Evolutionary conservation across 92 coral and sea anemone genomes (phyloP), one percentile per base, ranked within the genome.

Genomic region (Phenganax stokvisi): DNA sequence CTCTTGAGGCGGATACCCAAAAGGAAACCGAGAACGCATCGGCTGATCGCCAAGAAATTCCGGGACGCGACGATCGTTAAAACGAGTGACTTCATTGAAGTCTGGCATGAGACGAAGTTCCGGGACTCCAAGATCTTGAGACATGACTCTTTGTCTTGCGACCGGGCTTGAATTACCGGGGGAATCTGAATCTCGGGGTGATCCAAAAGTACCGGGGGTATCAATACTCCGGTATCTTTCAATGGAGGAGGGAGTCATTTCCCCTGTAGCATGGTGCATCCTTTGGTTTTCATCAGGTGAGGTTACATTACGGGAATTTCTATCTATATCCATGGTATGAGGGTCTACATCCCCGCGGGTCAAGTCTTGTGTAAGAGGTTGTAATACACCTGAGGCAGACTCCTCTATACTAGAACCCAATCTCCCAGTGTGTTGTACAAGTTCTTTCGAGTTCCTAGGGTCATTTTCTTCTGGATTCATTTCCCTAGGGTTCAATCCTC

Each of bases 41-140:
- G 79, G 6, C 29, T 74, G 51, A 27, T 74, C 79, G 61, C 79
- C 79, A 3, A 74, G 47, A 54, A 8, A 74, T 7, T 52, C 79
- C 55, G 44, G 55, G 10, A 8, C 31, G 0, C 79, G 58, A 12
- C 29, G 9, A 12, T 54, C 63, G 64, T 30, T 66, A 30, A 27
- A 51, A 7, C 72, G 72, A 12, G 72, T 25, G 0, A 66, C 51
- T 27, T 66, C 72, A 10, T 66, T 37, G 72, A 66, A 66, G 1
- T 66, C 72, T 66, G 44, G 72, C 11, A 66, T 9, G 47, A 27
- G 20, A 12, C 72, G 72, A 10, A 27, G 44, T 6, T 66, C 72
- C 1, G 72, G 72, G 5, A 66, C 72, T 12, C 72, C 72, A 16
- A 66, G 72, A 66, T 66, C 72, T 51, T 66, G 72, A 51, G 47